phyloP scores from a whole-genome alignment of 2,113 vertebrate genomes.

The Propithecus coquereli region DNA sequence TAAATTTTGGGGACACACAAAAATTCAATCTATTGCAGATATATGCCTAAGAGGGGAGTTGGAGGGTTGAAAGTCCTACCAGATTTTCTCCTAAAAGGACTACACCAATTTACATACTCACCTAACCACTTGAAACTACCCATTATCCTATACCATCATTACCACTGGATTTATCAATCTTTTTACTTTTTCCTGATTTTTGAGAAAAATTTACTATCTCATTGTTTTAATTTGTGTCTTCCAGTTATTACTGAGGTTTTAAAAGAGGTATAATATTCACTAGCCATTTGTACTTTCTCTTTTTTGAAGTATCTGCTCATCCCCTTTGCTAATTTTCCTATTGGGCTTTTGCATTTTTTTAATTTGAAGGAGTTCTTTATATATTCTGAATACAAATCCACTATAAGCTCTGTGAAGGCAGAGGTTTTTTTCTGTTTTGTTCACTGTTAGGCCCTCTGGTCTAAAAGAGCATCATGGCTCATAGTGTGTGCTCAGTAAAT shows the following conservation, averaged over 20 bases:
- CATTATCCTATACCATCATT: background rate
- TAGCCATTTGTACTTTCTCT: background rate
- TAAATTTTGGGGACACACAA: background rate
- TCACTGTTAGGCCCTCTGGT: background rate
- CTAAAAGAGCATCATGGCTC: background rate
- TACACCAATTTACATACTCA: background rate
- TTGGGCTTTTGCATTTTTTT: background rate
- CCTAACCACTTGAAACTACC: background rate
- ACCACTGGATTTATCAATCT: background rate
- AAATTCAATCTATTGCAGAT: background rate
- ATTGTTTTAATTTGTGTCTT: background rate
- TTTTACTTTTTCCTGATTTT: background rate
- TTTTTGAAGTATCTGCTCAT: background rate
- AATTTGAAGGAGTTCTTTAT: background rate
- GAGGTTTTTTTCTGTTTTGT: background rate
- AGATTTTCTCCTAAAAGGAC: background rate
- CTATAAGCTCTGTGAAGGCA: background rate
- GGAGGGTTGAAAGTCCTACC: background rate
- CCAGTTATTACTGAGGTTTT: background rate
- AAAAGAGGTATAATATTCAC: background rate
- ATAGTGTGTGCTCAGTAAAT: background rate
- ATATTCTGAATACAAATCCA: background rate
- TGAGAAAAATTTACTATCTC: background rate
- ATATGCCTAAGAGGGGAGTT: background rate
- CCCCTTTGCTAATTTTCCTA: background rate